A percentile compares a stretch with the other conserved stretches of the same genome.
Evolutionary conservation across 2,113 vertebrate genomes (phyloP).

Genomic region (Orcinus orca): DNA sequence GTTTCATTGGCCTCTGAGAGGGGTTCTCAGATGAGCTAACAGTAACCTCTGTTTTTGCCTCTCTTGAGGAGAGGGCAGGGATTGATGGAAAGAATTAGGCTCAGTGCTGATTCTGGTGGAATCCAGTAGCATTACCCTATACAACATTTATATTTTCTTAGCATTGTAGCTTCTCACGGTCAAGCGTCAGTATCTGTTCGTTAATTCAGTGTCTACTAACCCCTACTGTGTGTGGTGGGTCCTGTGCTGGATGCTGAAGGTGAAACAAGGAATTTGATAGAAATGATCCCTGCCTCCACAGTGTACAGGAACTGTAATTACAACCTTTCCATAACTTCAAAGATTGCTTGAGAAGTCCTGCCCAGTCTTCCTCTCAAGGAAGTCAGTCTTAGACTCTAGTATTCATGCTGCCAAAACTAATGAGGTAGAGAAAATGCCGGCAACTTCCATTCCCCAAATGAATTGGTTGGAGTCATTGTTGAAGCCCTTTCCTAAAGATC

Average conservation of each 20-base stretch:
- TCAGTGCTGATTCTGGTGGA: neutral
- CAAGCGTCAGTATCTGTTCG: neutral
- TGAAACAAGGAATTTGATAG: neutral
- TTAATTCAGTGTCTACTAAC: neutral
- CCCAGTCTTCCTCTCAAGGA: neutral
- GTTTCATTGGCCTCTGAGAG: neutral
- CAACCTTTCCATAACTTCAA: neutral
- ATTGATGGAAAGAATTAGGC: neutral
- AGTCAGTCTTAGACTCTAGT: neutral
- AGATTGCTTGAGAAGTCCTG: neutral
- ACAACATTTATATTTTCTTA: neutral
- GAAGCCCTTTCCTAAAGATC: neutral
- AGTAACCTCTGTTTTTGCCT: neutral
- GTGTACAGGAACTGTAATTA: neutral
- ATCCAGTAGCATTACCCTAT: neutral
- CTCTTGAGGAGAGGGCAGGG: neutral
- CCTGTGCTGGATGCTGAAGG: neutral
- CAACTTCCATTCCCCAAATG: neutral
- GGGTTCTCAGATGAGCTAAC: neutral
- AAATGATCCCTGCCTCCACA: neutral
- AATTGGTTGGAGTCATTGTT: neutral
- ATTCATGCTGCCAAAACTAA: neutral
- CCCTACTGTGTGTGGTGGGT: neutral
- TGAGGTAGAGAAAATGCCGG: neutral
- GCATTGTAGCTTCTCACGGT: too few species aligned